Evolutionary conservation across 2,797 vertebrate species (phyloP), one percentile per base, ranked within the genome.

Genomic region (Kryptolebias ocellatus): DNA sequence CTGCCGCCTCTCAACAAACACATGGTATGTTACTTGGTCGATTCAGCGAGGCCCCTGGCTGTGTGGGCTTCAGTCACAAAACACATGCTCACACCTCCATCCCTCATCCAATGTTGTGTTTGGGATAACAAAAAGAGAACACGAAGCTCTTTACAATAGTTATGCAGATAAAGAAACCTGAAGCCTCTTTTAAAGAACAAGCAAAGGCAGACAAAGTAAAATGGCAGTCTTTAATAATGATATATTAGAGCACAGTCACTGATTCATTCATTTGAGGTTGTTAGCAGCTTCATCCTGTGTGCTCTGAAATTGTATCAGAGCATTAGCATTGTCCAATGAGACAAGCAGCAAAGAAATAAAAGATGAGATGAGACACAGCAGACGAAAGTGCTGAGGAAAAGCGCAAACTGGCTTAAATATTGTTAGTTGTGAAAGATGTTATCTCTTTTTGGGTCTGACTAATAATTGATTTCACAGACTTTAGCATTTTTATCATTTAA

Each of bases 1-100:
- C 88, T 91, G 90, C 88, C 50, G 47, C 89, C 81, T 83, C 78
- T 72, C 72, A 57, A 81, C 78, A 81, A 83, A 87, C 85, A 90
- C 89, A 89, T 89, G 87, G 82, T 83, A 72, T 86, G 75, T 83
- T 78, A 69, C 89, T 87, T 74, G 65, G 79, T 72, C 31, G 81
- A 85, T 73, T 89, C 90, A 89, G 85, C 85, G 78, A 67, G 80
- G 81, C 81, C 80, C 64, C 62, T 10, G 53, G 75, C 78, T 79
- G 72, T 47, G 59, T 63, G 64, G 64, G 73, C 64, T 60, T 45
- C 70, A 66, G 29, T 24, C 61, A 52, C 58, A 34, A 16, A 61
- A 60, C 60, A 64, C 37, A 54, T 17, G 54, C 64, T 58, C 17
- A 52, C 53, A 44, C 44, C 14, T 42, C 46, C 51, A 20, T 65